phyloP scores from a whole-genome alignment of 2,888 invertebrate species.

The Cynaeus angustus region DNA sequence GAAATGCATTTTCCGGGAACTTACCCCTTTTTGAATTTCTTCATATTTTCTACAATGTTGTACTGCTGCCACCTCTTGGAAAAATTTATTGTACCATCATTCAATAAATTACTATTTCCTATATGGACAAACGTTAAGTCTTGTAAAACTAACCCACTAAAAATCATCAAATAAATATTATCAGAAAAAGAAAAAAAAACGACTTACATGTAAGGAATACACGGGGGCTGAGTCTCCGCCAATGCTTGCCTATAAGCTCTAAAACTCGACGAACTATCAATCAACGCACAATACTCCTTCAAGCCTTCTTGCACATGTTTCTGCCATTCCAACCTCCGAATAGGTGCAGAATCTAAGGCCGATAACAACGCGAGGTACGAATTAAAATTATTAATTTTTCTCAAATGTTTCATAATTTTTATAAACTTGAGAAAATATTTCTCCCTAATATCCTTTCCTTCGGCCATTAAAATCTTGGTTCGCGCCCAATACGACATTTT shows the following conservation, averaged over 20 bases:
- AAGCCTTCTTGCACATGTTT: slow-evolving; percentile 92
- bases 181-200: slow-evolving; percentile 30
- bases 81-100: slow-evolving; percentile 93
- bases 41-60: slow-evolving; percentile 98
- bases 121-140: slow-evolving; percentile 99
- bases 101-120: slow-evolving; percentile 93
- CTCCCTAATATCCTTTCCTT: slow-evolving; percentile 93
- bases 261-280: slow-evolving; percentile 98
- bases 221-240: slow-evolving; percentile 96
- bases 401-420: slow-evolving; percentile 97
- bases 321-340: slow-evolving; percentile 94
- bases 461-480: slow-evolving; percentile 93
- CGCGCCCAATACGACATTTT: slow-evolving; percentile 99
- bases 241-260: slow-evolving; percentile 96
- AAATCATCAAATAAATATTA: slow-evolving; percentile 58
- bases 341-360: slow-evolving; percentile 96
- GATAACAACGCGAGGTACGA: slow-evolving; percentile 97
- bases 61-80: slow-evolving; percentile 99
- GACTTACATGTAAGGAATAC: slow-evolving; percentile 98
- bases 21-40: slow-evolving; percentile 97
- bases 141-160: slow-evolving; percentile 96
- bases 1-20: too few species aligned
- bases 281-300: slow-evolving; percentile 95
- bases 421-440: slow-evolving; percentile 96
- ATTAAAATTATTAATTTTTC: slow-evolving; percentile 99